Base-by-base conservation (phyloP, 2,797 vertebrate species). In the Natrix natrix region DNA sequence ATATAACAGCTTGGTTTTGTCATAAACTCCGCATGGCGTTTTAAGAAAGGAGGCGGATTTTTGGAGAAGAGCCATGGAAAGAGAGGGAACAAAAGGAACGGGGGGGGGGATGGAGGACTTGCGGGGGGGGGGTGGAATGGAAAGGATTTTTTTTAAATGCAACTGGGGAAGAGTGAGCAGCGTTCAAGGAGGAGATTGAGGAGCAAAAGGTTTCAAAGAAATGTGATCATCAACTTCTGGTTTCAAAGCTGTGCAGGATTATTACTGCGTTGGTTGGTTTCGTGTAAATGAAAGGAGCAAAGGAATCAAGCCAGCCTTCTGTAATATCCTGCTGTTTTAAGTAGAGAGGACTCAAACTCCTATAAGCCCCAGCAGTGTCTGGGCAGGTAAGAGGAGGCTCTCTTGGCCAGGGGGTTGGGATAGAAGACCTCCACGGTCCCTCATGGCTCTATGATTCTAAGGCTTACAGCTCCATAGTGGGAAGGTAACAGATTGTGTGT, bases 261-360 rank as follows among this genome's bases (percentile, higher is more conserved):
- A 24, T 5, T 55, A 0, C 32, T 37, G 32, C 5, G 37, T 22
- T 22, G 37, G 16, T 55, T 28, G 32, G n/a, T 52, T 3, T 13
- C 43, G 17, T 6, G n/a, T 2, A 24, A 8, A 57, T 5, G 61
- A 14, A 74, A 86, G 86, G 5, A 52, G 8, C 5, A 3, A 54
- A 22, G 0, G 0, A 52, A 7, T 17, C 2, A 5, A 5, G 3
- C 13, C 32, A 43, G 54, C 3, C 10, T 24, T 43, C 20, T 1
- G 20, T 26, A 4, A 26, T 5, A 48, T 12, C 60, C 43, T n/a
- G 66, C 3, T 26, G 10, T 22, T 37, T 24, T 16, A 59, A 16
- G 74, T 28, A 11, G 37, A 37, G 14, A 2, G 1, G 55, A 57
- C 55, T 83, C 32, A 14, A 48, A 83, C 22, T 57, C 69, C 90